Conservation (phyloP, 2,113 vertebrate genomes). For the Callithrix jacchus region DNA sequence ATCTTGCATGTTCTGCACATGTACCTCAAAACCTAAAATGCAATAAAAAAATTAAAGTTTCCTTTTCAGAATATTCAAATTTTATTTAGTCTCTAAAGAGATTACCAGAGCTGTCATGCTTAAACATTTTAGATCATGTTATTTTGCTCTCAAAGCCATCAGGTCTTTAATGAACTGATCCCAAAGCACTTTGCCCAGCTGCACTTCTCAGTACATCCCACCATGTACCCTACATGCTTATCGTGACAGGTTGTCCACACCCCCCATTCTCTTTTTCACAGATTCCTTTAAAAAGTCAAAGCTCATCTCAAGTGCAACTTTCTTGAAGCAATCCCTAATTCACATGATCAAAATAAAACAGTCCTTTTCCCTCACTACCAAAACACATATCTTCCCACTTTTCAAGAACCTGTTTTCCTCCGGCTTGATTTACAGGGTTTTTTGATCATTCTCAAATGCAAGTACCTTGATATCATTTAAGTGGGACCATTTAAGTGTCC, state of each 20-base stretch:
- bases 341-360: background rate
- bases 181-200: background rate
- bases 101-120: background rate
- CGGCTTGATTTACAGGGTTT: background rate
- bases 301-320: background rate
- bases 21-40: too few relatives aligned
- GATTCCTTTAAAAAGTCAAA: background rate
- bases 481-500: background rate
- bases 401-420: background rate
- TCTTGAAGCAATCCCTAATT: background rate
- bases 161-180: background rate
- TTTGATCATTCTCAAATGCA: background rate
- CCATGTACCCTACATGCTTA: background rate
- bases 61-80: constrained; percentile 39
- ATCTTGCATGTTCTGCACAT: too few relatives aligned
- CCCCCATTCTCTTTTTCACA: background rate
- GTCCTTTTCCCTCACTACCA: background rate
- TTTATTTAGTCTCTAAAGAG: background rate
- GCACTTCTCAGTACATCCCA: background rate
- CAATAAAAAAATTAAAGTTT: background rate
- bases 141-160: constrained; percentile 7
- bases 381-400: background rate
- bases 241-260: background rate
- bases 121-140: background rate
- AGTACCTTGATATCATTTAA: background rate